A percentile compares a stretch with the other conserved stretches of the same genome.
Evolutionary conservation across 2,113 vertebrate species (phyloP).

Genomic region (Hippopotamus amphibius): DNA sequence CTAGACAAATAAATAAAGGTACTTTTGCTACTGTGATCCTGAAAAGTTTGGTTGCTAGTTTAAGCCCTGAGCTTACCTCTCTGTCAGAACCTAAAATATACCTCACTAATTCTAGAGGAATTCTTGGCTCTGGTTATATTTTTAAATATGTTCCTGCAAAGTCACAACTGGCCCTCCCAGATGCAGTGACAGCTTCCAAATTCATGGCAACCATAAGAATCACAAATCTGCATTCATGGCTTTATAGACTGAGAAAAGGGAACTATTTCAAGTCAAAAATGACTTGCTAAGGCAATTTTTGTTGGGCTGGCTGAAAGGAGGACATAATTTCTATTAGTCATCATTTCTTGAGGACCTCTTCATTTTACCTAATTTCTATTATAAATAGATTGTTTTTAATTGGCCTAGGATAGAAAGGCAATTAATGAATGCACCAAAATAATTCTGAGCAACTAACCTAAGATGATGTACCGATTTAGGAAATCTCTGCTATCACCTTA

Average conservation of each 20-base stretch:
- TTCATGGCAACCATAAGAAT: background rate
- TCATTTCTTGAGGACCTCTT: slow-evolving; percentile 64
- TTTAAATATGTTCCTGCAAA: background rate
- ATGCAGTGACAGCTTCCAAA: background rate
- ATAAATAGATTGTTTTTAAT: background rate
- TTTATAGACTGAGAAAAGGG: slow-evolving; percentile 42
- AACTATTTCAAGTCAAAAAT: background rate
- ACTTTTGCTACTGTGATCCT: background rate
- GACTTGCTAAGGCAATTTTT: slow-evolving; percentile 54
- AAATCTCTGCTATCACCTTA: background rate
- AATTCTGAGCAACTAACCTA: background rate
- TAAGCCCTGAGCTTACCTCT: background rate
- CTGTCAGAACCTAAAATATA: slow-evolving; percentile 21
- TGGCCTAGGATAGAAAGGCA: background rate
- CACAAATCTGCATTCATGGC: background rate
- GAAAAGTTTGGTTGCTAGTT: background rate
- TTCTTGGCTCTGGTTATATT: slow-evolving; percentile 18
- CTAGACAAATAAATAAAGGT: background rate
- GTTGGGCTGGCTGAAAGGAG: slow-evolving; percentile 62
- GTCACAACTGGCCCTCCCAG: background rate
- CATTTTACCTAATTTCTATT: slow-evolving; percentile 55
- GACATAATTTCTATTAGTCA: slow-evolving; percentile 62
- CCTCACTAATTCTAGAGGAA: background rate
- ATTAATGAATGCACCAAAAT: background rate
- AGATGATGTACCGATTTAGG: background rate